Evolutionary conservation across 2,888 invertebrate genomes (phyloP), one percentile per base, ranked within the genome.

Genomic region (Apotomis capreana): DNA sequence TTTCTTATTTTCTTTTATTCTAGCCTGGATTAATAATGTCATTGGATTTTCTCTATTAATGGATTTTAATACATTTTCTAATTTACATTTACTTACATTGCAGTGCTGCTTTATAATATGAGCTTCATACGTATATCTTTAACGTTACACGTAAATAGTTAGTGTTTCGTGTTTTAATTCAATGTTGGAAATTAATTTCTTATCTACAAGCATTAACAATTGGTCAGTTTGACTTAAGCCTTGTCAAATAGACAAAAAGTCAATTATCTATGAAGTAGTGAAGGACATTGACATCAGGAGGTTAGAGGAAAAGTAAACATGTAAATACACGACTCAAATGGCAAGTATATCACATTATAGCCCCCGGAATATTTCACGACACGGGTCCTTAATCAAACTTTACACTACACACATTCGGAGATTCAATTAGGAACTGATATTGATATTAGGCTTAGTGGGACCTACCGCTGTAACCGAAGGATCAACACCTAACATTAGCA

Each of bases 401-500:
- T 83, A 77, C 86, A 85, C 84, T 83, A 77, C 86, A 85, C 84
- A 83, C 85, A 88, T 87, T 87, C 81, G 80, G 82, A 85, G 83
- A 89, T 90, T 91, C 88, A 91, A 91, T 91, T 91, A 91, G 88
- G 82, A 80, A 82, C 83, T 87, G 84, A 89, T 89, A 91, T 91
- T 91, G 91, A 89, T 89, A 87, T 87, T 83, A 84, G 87, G 80
- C 84, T 88, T 86, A 84, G 87, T 80, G 84, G 80, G 80, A 79
- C 84, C 83, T 81, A 77, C 80, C 81, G 80, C 81, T 79, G 76
- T 79, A 78, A 78, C 79, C 83, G 82, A 84, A 82, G 87, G 87
- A 89, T 89, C 88, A 88, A 89, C 90, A 88, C 86, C 89, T 89
- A 87, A 89, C 91, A 92, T 92, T 92, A 91, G 89, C 91, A 91